These are phyloP conservation scores for Hyles vespertilio DNA, from an alignment of 1,140 invertebrate species.

Conservation along the genomic window DNA sequence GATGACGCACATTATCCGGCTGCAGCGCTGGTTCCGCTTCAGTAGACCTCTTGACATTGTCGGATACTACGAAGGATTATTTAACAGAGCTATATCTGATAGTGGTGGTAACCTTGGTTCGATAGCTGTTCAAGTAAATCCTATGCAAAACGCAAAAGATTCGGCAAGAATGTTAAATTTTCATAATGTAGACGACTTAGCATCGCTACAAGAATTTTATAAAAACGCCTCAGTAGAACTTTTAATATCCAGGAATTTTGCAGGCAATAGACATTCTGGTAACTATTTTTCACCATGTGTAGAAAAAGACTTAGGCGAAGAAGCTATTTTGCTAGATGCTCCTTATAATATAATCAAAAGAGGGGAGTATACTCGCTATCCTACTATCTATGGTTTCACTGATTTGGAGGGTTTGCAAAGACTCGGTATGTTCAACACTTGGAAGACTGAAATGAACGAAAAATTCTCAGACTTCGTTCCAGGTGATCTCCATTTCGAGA, in stretches of 20 bases:
- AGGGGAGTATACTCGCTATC: conserved; percentile 24
- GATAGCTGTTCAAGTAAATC: conserved; percentile 37
- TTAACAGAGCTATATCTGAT: conserved; percentile 48
- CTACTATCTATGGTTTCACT: conserved; percentile 32
- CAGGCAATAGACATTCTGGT: conserved; percentile 21
- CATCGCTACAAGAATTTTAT: conserved; percentile 44
- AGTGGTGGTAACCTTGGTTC: conserved; percentile 35
- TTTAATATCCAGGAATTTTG: conserved; percentile 15
- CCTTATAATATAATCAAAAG: conserved; percentile 41
- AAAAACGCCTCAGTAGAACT: conserved; percentile 35
- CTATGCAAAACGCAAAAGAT: conserved; percentile 38
- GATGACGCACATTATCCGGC: conserved; percentile 38
- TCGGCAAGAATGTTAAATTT: conserved; percentile 36
- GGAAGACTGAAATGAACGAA: conserved; percentile 28
- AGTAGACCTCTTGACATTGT: conserved; percentile 38
- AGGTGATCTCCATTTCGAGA: conserved; percentile 37
- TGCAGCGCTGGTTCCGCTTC: conserved; percentile 40
- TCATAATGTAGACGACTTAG: conserved; percentile 29
- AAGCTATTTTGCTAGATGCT: conserved; percentile 39
- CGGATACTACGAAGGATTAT: conserved; percentile 35
- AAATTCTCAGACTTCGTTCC: conserved; percentile 34
- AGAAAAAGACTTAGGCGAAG: conserved; percentile 38
- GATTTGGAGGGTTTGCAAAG: conserved; percentile 47
- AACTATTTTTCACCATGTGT: conserved; percentile 45
- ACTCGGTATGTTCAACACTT: conserved; percentile 30